Conservation (phyloP, 2,113 vertebrate genomes). For the Takifugu flavidus region DNA sequence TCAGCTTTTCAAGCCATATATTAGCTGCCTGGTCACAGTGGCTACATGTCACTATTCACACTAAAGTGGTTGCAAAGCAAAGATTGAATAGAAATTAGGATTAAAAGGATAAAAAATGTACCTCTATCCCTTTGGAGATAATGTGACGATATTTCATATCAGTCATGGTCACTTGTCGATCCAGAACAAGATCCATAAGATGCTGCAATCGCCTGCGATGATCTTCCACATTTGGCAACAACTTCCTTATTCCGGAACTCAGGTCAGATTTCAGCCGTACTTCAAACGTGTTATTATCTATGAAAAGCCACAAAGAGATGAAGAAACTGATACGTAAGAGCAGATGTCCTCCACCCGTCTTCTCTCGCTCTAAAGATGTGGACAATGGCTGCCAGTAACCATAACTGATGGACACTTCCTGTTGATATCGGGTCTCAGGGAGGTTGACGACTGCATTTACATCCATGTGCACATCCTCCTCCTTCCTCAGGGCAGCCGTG, state of each 20-base stretch:
- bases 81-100: no score
- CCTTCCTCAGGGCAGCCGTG: conserved; percentile 71
- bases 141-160: conserved; percentile 90
- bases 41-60: no score
- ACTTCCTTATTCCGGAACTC: conserved; percentile 75
- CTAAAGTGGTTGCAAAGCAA: no score
- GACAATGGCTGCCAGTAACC: conserved; percentile 65
- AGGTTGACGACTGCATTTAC: conserved; percentile 75
- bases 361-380: background rate
- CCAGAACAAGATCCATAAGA: conserved; percentile 76
- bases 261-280: conserved; percentile 81
- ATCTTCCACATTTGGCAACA: conserved; percentile 65
- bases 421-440: conserved; percentile 72
- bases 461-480: conserved; percentile 69
- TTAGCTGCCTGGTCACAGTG: conserved; percentile 73
- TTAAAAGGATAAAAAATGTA: conserved; percentile 46
- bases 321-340: conserved; percentile 1
- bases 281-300: conserved; percentile 84
- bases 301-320: conserved; percentile 9
- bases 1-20: conserved; percentile 83
- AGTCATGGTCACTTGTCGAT: conserved; percentile 83
- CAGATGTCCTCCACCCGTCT: background rate
- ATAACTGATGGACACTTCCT: conserved; percentile 77
- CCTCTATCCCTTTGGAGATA: conserved; percentile 81
- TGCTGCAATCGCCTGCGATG: conserved; percentile 68